phyloP scores from a whole-genome alignment of 1,140 invertebrate species.

The Apis mellifera region DNA sequence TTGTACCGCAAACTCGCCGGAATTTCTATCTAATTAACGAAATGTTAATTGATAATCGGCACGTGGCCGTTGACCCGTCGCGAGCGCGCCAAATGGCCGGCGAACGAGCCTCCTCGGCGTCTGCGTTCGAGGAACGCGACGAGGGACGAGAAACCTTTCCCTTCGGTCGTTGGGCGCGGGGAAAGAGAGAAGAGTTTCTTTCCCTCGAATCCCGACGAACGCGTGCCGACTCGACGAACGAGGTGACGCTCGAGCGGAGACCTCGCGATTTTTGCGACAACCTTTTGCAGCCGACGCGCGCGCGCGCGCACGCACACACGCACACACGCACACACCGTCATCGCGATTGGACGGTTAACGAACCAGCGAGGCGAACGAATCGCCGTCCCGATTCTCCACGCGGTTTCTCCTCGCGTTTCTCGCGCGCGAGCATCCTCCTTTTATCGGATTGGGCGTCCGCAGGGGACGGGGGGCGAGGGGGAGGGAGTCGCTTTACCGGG shows the following conservation, averaged over 20 bases:
- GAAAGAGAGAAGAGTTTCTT: background rate
- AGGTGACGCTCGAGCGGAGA: background rate
- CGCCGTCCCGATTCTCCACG: slow-evolving; percentile 64
- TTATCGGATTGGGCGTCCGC: slow-evolving; percentile 65
- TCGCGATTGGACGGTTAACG: slow-evolving; percentile 68
- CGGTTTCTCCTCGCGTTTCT: slow-evolving; percentile 56
- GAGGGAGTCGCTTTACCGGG: slow-evolving; percentile 54
- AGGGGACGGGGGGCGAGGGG: slow-evolving; percentile 37
- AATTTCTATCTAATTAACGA: slow-evolving; percentile 72
- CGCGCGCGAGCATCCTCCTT: slow-evolving; percentile 58
- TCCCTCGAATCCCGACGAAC: background rate
- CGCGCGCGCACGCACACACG: background rate
- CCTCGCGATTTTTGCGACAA: slow-evolving; percentile 61
- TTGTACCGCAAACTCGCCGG: slow-evolving; percentile 51
- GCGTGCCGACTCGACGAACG: slow-evolving; percentile 18
- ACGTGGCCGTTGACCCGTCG: slow-evolving; percentile 42
- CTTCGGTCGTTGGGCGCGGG: background rate
- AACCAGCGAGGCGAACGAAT: slow-evolving; percentile 66
- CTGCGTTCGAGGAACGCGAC: background rate
- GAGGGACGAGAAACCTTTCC: background rate
- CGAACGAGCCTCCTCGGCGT: background rate
- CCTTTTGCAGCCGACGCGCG: slow-evolving; percentile 42
- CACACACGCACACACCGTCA: slow-evolving; percentile 32
- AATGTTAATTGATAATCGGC: slow-evolving; percentile 75
- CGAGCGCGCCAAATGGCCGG: background rate